phyloP scores from a whole-genome alignment of 1,140 invertebrate species.

The Drosophila pruinosa region DNA sequence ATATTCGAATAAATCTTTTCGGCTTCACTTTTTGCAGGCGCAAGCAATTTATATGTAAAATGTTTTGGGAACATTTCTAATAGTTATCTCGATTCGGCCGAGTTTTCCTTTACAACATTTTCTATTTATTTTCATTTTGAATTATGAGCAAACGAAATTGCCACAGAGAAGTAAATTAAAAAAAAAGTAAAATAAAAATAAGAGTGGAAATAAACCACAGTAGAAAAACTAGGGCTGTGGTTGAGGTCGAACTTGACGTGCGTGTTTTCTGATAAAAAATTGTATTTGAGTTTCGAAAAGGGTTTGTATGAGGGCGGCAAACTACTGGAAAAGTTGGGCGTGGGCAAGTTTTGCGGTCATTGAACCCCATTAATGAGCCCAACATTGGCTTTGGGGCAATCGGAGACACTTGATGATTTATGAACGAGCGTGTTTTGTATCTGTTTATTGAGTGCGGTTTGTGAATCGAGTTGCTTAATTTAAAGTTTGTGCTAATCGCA shows the following conservation, averaged over 20 bases:
- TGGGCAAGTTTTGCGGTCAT: conserved; percentile 53
- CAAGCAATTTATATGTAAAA: conserved; percentile 67
- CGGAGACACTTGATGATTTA: conserved; percentile 50
- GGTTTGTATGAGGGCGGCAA: conserved; percentile 39
- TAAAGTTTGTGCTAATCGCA: conserved; percentile 51
- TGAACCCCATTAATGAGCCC: conserved; percentile 40
- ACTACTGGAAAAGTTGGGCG: conserved; percentile 17
- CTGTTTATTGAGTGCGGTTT: conserved; percentile 16
- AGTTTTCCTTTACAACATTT: conserved; percentile 31
- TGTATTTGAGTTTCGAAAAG: conserved; percentile 52
- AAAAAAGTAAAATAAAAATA: conserved; percentile 44
- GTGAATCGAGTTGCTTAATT: conserved; percentile 24
- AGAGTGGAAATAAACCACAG: conserved; percentile 34
- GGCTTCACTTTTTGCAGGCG: conserved; percentile 52
- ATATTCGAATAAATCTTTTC: conserved; percentile 51
- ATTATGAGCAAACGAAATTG: conserved; percentile 50
- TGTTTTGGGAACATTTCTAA: conserved; percentile 28
- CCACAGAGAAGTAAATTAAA: conserved; percentile 61
- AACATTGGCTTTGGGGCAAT: conserved; percentile 25
- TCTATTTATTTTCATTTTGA: conserved; percentile 69
- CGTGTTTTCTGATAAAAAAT: conserved; percentile 66
- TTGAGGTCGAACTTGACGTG: conserved; percentile 52
- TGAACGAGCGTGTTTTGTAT: conserved; percentile 27
- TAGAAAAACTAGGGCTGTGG: conserved; percentile 15
- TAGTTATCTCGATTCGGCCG: conserved; percentile 33